Conservation (phyloP, 2,113 vertebrate genomes). For the Sylvilagus bachmani region DNA sequence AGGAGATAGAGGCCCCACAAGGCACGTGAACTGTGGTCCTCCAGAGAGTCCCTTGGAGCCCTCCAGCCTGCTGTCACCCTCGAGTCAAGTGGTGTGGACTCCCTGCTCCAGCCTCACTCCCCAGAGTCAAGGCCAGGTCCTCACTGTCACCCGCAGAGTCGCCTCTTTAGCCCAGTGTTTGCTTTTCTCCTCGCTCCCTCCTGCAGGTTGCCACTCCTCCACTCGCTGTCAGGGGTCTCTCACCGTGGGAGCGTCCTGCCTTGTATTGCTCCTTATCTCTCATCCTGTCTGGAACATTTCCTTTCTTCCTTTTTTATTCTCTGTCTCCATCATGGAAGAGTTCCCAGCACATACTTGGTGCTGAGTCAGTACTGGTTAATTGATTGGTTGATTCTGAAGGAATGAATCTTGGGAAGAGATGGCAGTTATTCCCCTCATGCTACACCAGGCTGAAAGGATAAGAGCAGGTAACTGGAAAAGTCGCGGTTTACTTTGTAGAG, state of each 20-base stretch:
- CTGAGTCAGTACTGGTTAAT: background rate
- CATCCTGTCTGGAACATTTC: too few relatives aligned
- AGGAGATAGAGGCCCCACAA: background rate
- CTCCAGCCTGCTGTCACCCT: background rate
- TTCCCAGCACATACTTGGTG: background rate
- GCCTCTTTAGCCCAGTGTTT: accelerated
- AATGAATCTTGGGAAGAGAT: too few relatives aligned
- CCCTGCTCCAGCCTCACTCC: too few relatives aligned
- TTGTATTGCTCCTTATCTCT: background rate
- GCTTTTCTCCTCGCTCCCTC: background rate
- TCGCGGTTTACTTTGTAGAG: accelerated
- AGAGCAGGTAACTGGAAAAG: background rate
- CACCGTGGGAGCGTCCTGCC: background rate
- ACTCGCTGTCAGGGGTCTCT: accelerated
- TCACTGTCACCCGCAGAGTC: background rate
- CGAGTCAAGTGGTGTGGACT: accelerated
- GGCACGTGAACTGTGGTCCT: too few relatives aligned
- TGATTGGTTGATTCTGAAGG: background rate
- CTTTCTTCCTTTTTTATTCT: background rate
- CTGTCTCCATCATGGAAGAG: background rate
- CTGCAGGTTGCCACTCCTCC: too few relatives aligned
- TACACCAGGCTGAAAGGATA: background rate
- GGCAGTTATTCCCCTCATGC: background rate
- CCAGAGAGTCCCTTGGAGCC: too few relatives aligned
- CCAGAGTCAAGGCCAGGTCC: background rate